Evolutionary conservation across 2,888 invertebrate genomes (phyloP).

Genomic region (Eupithecia abbreviata): DNA sequence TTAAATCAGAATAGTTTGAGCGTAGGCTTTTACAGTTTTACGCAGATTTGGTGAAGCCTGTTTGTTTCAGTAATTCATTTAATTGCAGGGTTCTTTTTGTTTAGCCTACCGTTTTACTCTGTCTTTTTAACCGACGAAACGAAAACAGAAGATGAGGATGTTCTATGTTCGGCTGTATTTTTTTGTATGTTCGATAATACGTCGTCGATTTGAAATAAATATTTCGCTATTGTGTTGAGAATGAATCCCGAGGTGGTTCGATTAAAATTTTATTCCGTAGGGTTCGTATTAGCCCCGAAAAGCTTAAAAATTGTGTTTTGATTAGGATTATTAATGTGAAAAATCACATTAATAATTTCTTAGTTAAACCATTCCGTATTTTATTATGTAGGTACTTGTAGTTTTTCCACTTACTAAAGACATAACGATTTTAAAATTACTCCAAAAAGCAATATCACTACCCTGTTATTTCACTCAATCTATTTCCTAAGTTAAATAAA

Average conservation of each 20-base stretch:
- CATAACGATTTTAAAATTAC: constrained; percentile 58
- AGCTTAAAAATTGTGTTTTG: too few species aligned
- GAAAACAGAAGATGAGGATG: too few species aligned
- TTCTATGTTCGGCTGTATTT: too few species aligned
- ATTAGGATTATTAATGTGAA: too few species aligned
- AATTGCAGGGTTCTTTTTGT: neutral
- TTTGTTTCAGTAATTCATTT: neutral
- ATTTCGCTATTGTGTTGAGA: too few species aligned
- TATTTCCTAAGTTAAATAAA: constrained; percentile 18
- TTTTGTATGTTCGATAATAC: too few species aligned
- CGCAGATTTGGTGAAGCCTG: neutral
- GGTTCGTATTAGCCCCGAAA: too few species aligned
- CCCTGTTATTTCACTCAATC: constrained; percentile 24
- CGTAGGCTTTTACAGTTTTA: constrained; percentile 4
- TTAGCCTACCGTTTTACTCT: neutral
- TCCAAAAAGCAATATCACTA: constrained; percentile 45
- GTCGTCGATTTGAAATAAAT: too few species aligned
- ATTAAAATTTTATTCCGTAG: too few species aligned
- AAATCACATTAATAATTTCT: too few species aligned
- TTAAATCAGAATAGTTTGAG: constrained; percentile 69
- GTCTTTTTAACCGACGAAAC: too few species aligned
- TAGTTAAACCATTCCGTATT: neutral
- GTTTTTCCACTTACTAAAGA: constrained; percentile 14
- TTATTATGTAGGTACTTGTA: neutral
- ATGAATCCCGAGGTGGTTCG: too few species aligned